Base-by-base conservation (phyloP, 1,140 invertebrate genomes). In the Nasonia giraulti region DNA sequence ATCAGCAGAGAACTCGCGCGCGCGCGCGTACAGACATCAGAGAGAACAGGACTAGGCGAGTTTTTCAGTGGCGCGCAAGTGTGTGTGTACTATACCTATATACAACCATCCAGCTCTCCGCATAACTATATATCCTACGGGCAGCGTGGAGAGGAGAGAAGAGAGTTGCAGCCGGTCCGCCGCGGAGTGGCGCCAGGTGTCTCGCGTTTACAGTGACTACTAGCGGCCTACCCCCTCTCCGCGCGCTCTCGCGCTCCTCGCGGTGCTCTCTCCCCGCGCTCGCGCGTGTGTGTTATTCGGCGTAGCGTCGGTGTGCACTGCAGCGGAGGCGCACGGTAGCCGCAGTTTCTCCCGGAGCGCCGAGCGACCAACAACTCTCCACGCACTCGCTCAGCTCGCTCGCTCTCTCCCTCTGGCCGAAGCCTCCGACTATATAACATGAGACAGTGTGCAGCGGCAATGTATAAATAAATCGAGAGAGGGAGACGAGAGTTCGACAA, bases 271-370 rank as follows among this genome's bases (percentile, higher is more conserved):
- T n/a, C 55, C 5, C 17, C 17, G 1, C 47, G 8, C 47, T 55
- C 50, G 4, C 14, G 1, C 20, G 55, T 62, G 55, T 62, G 55
- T 62, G 55, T 62, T 62, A 44, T 44, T n/a, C 55, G 55, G 20
- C 55, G 55, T 62, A 62, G 55, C 55, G 55, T 62, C 55, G 55
- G 55, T 62, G 55, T 62, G 55, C 55, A 62, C 55, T 62, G 73
- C 55, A 76, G 78, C 76, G 33, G 79, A 68, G 75, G 81, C 81
- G 40, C 80, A 86, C 82, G 83, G 73, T 71, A 27, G 83, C 47
- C 62, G 71, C 88, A 87, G 87, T 88, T 83, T 33, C 80, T 82
- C 86, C 77, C 86, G 78, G 83, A 80, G 83, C 78, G 83, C 55
- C 83, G 79, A 76, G 71, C 83, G 69, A 62, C 6, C n/a, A 27